phyloP scores from a whole-genome alignment of 2,888 invertebrate species.

The Hanleya hanleyi region DNA sequence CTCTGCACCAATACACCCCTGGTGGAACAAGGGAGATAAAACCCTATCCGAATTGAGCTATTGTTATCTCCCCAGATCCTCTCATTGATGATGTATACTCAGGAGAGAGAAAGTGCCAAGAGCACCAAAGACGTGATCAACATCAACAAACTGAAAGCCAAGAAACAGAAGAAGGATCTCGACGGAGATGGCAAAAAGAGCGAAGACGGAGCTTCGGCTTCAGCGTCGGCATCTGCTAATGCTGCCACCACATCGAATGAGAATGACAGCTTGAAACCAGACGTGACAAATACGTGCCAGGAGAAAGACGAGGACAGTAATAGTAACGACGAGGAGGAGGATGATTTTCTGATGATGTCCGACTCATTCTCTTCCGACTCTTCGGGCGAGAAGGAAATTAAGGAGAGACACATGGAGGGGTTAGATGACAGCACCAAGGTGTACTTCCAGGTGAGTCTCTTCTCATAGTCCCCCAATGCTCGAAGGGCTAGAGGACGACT shows the following conservation, averaged over 20 bases:
- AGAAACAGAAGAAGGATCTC: conserved; percentile 27
- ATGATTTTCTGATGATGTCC: no score
- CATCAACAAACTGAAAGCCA: neutral
- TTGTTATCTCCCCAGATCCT: conserved; percentile 60
- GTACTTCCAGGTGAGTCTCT: conserved; percentile 42
- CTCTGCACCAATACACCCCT: no score
- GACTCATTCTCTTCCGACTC: neutral
- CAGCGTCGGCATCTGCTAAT: neutral
- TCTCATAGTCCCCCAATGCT: no score
- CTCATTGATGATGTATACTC: conserved; percentile 69
- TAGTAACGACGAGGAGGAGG: conserved; percentile 32
- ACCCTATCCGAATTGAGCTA: no score
- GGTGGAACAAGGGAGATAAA: no score
- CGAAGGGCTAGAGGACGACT: no score
- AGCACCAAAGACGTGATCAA: neutral
- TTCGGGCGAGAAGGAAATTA: neutral
- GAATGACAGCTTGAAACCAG: neutral
- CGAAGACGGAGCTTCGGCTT: conserved; percentile 1
- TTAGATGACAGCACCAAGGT: no score
- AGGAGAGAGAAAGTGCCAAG: conserved; percentile 42
- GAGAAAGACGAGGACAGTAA: conserved; percentile 18
- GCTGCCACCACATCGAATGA: neutral
- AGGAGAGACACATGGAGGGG: conserved; percentile 4
- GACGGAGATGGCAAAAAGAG: conserved; percentile 23
- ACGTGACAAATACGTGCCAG: neutral